Percentiles rank a stretch among this genome's conserved stretches.
phyloP scores from a whole-genome alignment of 2,888 invertebrate species.

The Drosophila differens region DNA sequence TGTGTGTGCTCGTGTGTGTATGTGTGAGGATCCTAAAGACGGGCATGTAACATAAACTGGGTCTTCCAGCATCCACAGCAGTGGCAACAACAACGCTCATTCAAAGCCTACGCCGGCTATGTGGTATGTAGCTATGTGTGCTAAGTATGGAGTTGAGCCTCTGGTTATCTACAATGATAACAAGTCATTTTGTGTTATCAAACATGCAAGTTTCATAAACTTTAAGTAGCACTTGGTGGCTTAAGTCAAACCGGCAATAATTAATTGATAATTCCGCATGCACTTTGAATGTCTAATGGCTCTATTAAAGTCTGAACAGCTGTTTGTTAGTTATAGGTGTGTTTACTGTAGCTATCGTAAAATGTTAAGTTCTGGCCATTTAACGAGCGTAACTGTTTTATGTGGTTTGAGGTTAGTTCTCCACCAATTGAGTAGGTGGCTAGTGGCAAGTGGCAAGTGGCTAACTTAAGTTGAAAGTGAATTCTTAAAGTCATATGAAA shows the following conservation, averaged over 20 bases:
- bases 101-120: conserved; percentile 19
- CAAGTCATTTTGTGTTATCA: conserved; percentile 52
- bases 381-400: conserved; percentile 13
- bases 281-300: conserved; percentile 65
- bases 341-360: conserved; percentile 14
- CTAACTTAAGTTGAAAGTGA: neutral
- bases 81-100: conserved; percentile 1
- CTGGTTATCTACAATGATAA: conserved; percentile 70
- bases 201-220: conserved; percentile 45
- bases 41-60: conserved; percentile 15
- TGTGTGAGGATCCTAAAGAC: conserved; percentile 53
- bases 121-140: conserved; percentile 5
- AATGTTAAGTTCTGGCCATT: conserved; percentile 3
- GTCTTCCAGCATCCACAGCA: conserved; percentile 58
- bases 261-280: conserved; percentile 54
- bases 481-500: neutral
- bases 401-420: conserved; percentile 8
- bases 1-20: conserved; percentile 2
- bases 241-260: conserved; percentile 24
- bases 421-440: neutral
- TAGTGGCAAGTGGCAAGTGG: neutral
- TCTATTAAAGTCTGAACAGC: conserved; percentile 25
- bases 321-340: conserved; percentile 9
- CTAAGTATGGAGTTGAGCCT: conserved; percentile 27
- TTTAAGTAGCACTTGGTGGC: conserved; percentile 48